Evolutionary conservation across 2,888 invertebrate species (phyloP).

Genomic region (Lithophane socia): DNA sequence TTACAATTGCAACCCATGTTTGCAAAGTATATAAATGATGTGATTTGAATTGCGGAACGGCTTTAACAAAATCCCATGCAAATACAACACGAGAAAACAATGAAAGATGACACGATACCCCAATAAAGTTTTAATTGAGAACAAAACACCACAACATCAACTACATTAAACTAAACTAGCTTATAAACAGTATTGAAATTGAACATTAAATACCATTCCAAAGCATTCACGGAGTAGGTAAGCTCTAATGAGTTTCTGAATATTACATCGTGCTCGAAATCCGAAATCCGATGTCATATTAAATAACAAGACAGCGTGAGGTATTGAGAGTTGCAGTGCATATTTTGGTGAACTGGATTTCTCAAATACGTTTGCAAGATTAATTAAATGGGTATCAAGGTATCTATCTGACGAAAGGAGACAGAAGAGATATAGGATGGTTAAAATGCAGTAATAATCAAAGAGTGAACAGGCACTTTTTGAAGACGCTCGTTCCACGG

Average conservation of each 20-base stretch:
- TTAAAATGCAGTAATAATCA: too few relatives aligned
- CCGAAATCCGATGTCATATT: constrained; percentile 3
- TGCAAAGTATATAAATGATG: too few relatives aligned
- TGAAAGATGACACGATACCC: neutral
- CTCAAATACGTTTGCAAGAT: neutral
- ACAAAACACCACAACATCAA: too few relatives aligned
- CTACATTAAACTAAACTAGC: neutral
- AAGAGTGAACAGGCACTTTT: too few relatives aligned
- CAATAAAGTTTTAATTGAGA: neutral
- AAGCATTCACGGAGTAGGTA: neutral
- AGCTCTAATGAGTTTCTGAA: constrained; percentile 42
- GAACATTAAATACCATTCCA: constrained; percentile 4
- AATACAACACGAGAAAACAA: neutral
- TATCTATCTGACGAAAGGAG: neutral
- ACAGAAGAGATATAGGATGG: neutral
- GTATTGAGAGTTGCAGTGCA: neutral
- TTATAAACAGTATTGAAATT: neutral
- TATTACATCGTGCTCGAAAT: constrained; percentile 25
- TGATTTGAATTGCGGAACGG: too few relatives aligned
- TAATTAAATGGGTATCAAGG: neutral
- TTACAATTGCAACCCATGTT: too few relatives aligned
- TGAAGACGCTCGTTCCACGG: too few relatives aligned
- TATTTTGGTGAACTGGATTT: neutral
- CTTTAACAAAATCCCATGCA: neutral
- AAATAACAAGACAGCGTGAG: constrained; percentile 6